A percentile compares a stretch with the other conserved stretches of the same genome.
Conservation (phyloP, 1,140 invertebrate species). For the Aphaenogaster ashmeadi region DNA sequence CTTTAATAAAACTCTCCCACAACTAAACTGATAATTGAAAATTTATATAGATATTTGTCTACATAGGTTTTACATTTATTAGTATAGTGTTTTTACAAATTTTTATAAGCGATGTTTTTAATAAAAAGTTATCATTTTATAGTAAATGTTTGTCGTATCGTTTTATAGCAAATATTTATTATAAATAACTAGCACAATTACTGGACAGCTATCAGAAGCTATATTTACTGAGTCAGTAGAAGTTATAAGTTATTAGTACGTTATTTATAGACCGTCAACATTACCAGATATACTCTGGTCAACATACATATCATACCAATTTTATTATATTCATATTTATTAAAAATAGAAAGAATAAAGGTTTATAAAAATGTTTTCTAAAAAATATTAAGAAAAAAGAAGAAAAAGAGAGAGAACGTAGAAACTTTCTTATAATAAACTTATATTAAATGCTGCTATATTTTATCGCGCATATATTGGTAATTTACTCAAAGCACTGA, state of each 20-base stretch:
- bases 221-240: background rate
- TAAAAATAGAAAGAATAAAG: background rate
- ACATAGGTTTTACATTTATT: background rate
- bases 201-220: background rate
- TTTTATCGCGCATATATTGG: background rate
- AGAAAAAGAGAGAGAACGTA: background rate
- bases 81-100: background rate
- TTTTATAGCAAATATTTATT: slow-evolving; percentile 3
- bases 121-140: background rate
- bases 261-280: background rate
- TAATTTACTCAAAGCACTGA: slow-evolving; percentile 1
- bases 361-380: background rate
- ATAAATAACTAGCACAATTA: background rate
- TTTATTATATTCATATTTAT: background rate
- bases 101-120: background rate
- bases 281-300: background rate
- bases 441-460: background rate
- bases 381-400: background rate
- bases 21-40: slow-evolving; percentile 7
- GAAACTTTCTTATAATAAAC: background rate
- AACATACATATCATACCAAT: slow-evolving; percentile 9
- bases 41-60: slow-evolving; percentile 15
- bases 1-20: background rate
- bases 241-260: background rate
- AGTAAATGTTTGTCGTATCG: background rate